These are phyloP conservation scores for Diploptera punctata DNA, from an alignment of 2,888 invertebrate genomes.

Conservation along the genomic window DNA sequence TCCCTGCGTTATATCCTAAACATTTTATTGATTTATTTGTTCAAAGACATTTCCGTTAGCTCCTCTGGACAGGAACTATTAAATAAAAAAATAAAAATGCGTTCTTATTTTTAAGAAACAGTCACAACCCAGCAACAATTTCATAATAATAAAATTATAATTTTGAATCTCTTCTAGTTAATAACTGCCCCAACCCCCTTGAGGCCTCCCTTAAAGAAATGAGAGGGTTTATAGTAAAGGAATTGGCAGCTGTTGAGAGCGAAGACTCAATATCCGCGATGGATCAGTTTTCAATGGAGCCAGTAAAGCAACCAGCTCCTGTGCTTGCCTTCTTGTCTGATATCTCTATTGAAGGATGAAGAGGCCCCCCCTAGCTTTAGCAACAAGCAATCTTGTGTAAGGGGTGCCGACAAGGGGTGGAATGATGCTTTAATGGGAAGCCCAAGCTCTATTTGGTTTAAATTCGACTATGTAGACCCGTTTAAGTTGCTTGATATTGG, in stretches of 20 bases:
- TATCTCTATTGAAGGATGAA: constrained; percentile 22
- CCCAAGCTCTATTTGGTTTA: constrained; percentile 4
- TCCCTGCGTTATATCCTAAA: no score
- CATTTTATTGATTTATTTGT: no score
- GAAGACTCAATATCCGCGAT: constrained; percentile 41
- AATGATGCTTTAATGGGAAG: background rate
- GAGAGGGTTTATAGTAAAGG: no score
- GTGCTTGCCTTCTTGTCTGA: constrained; percentile 12
- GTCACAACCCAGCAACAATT: no score
- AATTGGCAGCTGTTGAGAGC: background rate
- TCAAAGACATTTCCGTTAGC: no score
- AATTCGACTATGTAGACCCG: background rate
- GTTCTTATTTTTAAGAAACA: no score
- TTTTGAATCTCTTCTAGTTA: no score
- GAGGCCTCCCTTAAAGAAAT: no score
- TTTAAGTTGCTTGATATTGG: constrained; percentile 4
- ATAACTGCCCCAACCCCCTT: no score
- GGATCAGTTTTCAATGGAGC: constrained; percentile 41
- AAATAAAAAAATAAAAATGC: no score
- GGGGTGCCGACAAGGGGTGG: constrained; percentile 1
- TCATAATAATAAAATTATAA: no score
- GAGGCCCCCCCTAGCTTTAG: background rate
- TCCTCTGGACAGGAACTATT: no score
- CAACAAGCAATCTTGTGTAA: constrained; percentile 14
- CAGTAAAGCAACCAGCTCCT: constrained; percentile 15